Conservation (phyloP, 2,113 vertebrate genomes). For the Parotia lawesii region DNA sequence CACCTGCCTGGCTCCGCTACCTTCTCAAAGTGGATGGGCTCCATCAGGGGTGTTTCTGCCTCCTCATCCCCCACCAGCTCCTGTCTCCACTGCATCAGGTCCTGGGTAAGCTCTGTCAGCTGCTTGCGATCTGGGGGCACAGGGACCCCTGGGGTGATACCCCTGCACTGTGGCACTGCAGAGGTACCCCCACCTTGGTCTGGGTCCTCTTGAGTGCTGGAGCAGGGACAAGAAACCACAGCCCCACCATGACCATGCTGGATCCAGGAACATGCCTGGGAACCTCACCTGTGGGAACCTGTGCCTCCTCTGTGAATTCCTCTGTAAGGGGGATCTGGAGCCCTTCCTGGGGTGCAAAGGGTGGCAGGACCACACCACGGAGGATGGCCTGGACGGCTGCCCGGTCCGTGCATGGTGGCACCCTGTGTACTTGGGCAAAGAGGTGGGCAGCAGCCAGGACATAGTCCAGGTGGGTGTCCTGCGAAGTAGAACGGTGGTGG, state of each 20-base stretch:
- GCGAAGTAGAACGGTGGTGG: neutral
- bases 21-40: constrained; percentile 85
- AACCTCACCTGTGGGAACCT: constrained; percentile 43
- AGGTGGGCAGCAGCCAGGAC: constrained; percentile 82
- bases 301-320: constrained; percentile 34
- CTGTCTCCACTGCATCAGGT: constrained; percentile 20
- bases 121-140: constrained; percentile 51
- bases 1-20: neutral
- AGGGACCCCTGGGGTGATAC: neutral
- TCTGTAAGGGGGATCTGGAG: constrained; percentile 66
- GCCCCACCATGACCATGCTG: neutral
- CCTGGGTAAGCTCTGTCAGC: constrained; percentile 60
- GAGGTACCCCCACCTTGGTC: neutral
- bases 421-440: constrained; percentile 74
- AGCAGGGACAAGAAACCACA: neutral
- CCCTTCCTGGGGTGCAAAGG: constrained; percentile 53
- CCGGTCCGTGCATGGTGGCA: constrained; percentile 62
- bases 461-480: constrained; percentile 81
- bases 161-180: neutral
- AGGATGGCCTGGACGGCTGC: constrained; percentile 35
- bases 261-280: neutral
- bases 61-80: neutral
- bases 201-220: neutral
- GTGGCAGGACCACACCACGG: constrained; percentile 12
- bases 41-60: constrained; percentile 57